A percentile compares a stretch with the other conserved stretches of the same genome.
These are phyloP conservation scores for Notolepis coatsorum DNA, from an alignment of 2,797 vertebrate genomes.

Conservation along the genomic window DNA sequence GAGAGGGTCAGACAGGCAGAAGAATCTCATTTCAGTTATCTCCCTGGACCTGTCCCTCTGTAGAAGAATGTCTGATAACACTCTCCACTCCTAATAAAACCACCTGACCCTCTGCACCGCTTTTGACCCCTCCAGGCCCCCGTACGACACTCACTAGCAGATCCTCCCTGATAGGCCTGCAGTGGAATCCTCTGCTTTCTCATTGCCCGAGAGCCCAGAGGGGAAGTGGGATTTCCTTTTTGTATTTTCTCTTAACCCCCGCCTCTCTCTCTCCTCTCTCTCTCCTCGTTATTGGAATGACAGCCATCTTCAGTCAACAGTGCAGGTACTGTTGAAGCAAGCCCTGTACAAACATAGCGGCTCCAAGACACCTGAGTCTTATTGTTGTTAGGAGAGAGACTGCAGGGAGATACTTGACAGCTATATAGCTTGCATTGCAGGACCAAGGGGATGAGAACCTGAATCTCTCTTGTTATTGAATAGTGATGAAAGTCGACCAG, in stretches of 20 bases:
- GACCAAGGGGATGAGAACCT: no score
- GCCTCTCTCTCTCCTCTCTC: slow-evolving; percentile 6
- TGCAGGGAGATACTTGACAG: slow-evolving; percentile 3
- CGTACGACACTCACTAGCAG: slow-evolving; percentile 40
- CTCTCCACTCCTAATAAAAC: slow-evolving; percentile 57
- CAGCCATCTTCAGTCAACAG: slow-evolving; percentile 24
- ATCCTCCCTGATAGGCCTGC: slow-evolving; percentile 44
- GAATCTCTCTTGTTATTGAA: no score
- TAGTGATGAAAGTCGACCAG: no score
- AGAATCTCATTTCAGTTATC: slow-evolving; percentile 64
- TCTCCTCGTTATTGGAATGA: slow-evolving; percentile 34
- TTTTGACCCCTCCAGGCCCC: slow-evolving; percentile 57
- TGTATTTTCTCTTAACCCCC: slow-evolving; percentile 25
- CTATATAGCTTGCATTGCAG: neutral
- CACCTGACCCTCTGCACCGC: slow-evolving; percentile 56
- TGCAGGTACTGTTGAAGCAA: slow-evolving; percentile 13
- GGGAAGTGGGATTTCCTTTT: slow-evolving; percentile 36
- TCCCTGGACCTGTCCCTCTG: slow-evolving; percentile 44
- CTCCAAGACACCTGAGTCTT: no score
- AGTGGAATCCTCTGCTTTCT: no score
- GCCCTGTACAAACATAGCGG: slow-evolving; percentile 36
- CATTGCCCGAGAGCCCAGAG: no score
- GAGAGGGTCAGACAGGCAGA: slow-evolving; percentile 16
- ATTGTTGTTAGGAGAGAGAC: no score
- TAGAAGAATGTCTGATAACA: slow-evolving; percentile 72